Conservation (phyloP, 2,888 invertebrate genomes). For the Stramonita haemastoma region DNA sequence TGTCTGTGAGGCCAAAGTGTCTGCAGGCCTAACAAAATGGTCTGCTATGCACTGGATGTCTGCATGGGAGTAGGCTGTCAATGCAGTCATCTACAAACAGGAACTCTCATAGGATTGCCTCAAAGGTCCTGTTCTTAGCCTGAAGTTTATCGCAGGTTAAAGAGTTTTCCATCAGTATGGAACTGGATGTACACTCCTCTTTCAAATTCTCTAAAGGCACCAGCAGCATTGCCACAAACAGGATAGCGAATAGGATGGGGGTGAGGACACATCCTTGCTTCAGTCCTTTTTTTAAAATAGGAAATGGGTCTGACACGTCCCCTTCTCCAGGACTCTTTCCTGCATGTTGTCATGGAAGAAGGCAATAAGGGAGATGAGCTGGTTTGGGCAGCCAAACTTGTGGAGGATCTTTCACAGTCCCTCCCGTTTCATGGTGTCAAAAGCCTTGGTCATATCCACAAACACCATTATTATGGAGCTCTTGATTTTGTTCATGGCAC, state of each 20-base stretch:
- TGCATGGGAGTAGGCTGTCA: too few species aligned
- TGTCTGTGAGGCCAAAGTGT: not conserved
- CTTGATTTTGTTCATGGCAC: too few species aligned
- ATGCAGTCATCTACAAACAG: too few species aligned
- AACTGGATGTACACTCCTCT: not conserved
- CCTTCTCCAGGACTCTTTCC: not conserved
- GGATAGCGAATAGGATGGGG: not conserved
- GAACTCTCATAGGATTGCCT: too few species aligned
- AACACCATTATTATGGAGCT: too few species aligned
- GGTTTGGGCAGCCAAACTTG: not conserved
- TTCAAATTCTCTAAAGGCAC: not conserved
- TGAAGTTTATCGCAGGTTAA: not conserved
- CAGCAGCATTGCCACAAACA: not conserved
- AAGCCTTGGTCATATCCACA: constrained; percentile 51
- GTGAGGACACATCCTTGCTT: not conserved
- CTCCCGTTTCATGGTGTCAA: constrained; percentile 45
- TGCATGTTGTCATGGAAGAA: not conserved
- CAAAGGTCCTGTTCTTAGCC: not conserved
- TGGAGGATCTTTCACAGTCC: constrained; percentile 38
- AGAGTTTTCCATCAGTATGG: not conserved
- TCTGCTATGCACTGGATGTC: too few species aligned
- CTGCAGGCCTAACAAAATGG: not conserved
- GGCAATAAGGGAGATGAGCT: not conserved
- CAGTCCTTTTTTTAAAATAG: not conserved
- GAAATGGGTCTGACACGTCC: not conserved